phyloP scores from a whole-genome alignment of 2,113 vertebrate genomes.

The Sprattus sprattus region DNA sequence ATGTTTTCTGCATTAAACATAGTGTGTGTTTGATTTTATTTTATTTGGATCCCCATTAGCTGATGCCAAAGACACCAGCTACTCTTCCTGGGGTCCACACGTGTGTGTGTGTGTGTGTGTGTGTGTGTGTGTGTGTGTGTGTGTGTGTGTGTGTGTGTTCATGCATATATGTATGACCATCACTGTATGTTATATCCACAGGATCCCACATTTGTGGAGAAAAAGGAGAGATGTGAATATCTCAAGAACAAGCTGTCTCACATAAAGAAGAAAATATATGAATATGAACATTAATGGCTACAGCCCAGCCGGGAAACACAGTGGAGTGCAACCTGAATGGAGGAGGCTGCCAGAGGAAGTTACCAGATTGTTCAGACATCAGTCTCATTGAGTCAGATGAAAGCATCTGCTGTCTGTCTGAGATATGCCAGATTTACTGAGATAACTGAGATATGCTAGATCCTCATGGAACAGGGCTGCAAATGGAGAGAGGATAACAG shows the following conservation, averaged over 20 bases:
- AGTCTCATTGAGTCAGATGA: background rate
- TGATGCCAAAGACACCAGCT: too few species aligned
- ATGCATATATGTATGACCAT: background rate
- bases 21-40: too few species aligned
- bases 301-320: slow-evolving; percentile 35
- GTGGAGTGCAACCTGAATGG: background rate
- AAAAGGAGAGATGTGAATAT: slow-evolving; percentile 93
- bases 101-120: too few species aligned
- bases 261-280: slow-evolving; percentile 93
- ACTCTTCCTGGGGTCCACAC: too few species aligned
- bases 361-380: background rate
- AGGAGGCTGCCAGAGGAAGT: background rate
- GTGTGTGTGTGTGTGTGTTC: slow-evolving; percentile 32
- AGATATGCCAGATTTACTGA: too few species aligned
- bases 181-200: slow-evolving; percentile 53
- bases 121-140: background rate
- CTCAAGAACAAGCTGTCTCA: slow-evolving; percentile 94
- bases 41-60: too few species aligned
- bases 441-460: background rate
- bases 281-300: slow-evolving; percentile 77
- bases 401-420: background rate
- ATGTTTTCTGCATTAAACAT: background rate
- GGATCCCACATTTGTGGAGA: slow-evolving; percentile 91
- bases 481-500: background rate
- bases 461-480: background rate